Percentiles rank a stretch among this genome's conserved stretches.
Evolutionary conservation across 2,888 invertebrate genomes (phyloP).

Genomic region (Cantharis nigra): DNA sequence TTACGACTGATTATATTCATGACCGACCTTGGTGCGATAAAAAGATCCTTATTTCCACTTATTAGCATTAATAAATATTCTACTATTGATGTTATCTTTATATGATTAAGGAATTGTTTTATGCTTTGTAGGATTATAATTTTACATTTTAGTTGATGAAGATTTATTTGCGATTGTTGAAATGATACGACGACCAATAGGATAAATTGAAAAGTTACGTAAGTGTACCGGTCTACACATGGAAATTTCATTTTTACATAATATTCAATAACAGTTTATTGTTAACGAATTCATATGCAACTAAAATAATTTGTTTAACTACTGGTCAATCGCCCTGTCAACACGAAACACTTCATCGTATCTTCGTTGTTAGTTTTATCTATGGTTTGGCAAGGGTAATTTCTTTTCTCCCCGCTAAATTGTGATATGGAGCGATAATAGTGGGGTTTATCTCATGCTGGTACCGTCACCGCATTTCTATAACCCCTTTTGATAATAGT

Average conservation of each 20-base stretch:
- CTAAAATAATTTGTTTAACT: slow-evolving; percentile 9
- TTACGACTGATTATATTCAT: slow-evolving; percentile 45
- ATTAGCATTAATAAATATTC: slow-evolving; percentile 43
- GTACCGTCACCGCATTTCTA: slow-evolving; percentile 29
- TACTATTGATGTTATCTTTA: slow-evolving; percentile 32
- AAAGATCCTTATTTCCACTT: slow-evolving; percentile 42
- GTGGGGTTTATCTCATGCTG: slow-evolving; percentile 26
- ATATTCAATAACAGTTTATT: background rate
- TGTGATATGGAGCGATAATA: slow-evolving; percentile 26
- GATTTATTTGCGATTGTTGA: slow-evolving; percentile 27
- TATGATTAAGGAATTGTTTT: slow-evolving; percentile 35
- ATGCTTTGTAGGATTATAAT: slow-evolving; percentile 1
- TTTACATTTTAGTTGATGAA: slow-evolving; percentile 30
- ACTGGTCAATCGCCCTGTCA: slow-evolving; percentile 24
- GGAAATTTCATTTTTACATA: background rate
- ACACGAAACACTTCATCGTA: slow-evolving; percentile 27
- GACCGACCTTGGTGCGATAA: slow-evolving; percentile 42
- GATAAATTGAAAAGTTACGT: background rate
- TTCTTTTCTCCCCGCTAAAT: slow-evolving; percentile 24
- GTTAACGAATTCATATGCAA: background rate
- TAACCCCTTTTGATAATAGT: slow-evolving; percentile 19
- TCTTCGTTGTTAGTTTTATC: slow-evolving; percentile 23
- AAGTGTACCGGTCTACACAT: background rate
- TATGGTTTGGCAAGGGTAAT: slow-evolving; percentile 26
- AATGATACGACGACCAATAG: background rate